Evolutionary conservation across 2,888 invertebrate genomes (phyloP), one percentile per base, ranked within the genome.

Genomic region (Meiosimyza platycephala): DNA sequence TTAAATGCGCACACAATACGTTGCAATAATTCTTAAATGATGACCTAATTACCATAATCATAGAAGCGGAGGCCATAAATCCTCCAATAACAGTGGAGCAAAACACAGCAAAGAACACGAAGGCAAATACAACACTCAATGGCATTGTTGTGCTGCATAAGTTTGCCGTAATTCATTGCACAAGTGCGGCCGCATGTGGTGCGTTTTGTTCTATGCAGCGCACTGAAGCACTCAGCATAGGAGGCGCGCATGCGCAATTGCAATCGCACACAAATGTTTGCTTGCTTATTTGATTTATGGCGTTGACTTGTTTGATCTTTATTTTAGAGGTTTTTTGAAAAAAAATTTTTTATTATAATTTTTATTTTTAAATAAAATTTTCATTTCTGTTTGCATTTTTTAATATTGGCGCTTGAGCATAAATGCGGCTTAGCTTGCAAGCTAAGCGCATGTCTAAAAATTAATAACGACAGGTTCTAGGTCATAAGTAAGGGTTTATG

Each of bases 31-130:
- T 73, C 76, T 72, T 78, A 79, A 80, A 81, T 80, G 80, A 81
- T 81, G 81, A 81, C 81, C 80, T 81, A 81, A 81, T 81, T 81
- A 81, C 79, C 80, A 81, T 80, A 81, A 81, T 80, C 80, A 79
- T 77, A 80, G 74, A 73, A 78, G 78, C 75, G 78, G 76, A 75
- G 71, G 74, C 74, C 77, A 76, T 79, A 79, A 79, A 79, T 79
- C 78, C 77, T 77, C 33, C 40, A 63, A 52, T 52, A 47, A 50
- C 68, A 57, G 68, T 50, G 51, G 57, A 57, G 57, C 28, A 18
- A 57, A 40, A 12, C 16, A 28, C n/a, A 15, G 22, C 40, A 40
- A 40, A 40, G 40, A 40, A 40, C 55, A 67, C 67, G 47, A 33
- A n/a, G 33, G 50, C n/a, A 63, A 18, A 54, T 57, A 15, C n/a